phyloP scores from a whole-genome alignment of 2,888 invertebrate genomes.

The Apamea sordens region DNA sequence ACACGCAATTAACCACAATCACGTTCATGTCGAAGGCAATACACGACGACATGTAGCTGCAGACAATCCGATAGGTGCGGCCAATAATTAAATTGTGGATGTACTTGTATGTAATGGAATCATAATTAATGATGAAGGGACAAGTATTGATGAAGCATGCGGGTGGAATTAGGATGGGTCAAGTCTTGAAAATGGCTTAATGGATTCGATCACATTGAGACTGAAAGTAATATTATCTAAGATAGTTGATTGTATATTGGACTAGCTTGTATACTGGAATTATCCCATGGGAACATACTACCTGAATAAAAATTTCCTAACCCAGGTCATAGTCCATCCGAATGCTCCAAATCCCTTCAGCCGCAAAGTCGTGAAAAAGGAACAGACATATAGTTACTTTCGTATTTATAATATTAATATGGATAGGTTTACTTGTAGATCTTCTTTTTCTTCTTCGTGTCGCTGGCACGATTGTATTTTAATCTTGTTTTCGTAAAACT shows the following conservation, averaged over 20 bases:
- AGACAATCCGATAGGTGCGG: not conserved
- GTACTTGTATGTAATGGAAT: not conserved
- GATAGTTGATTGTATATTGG: not conserved
- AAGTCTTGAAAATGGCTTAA: not conserved
- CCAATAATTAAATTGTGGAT: not conserved
- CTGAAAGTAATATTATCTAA: not conserved
- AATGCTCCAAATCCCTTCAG: not conserved
- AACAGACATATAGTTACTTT: no score
- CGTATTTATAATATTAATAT: no score
- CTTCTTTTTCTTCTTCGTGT: no score
- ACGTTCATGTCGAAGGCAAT: conserved; percentile 8
- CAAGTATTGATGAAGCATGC: not conserved
- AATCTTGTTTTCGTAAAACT: no score
- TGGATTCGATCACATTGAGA: no score
- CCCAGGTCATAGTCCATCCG: not conserved
- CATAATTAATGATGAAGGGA: not conserved
- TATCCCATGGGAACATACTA: not conserved
- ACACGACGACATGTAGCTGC: not conserved
- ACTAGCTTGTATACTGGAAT: not conserved
- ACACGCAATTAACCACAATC: conserved; percentile 23
- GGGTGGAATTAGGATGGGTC: not conserved
- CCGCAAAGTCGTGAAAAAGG: not conserved
- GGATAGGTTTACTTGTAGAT: no score
- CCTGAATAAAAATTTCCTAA: not conserved
- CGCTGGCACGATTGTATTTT: no score